Base-by-base conservation (phyloP, 2,888 invertebrate species). In the Pseudococcus longispinus region DNA sequence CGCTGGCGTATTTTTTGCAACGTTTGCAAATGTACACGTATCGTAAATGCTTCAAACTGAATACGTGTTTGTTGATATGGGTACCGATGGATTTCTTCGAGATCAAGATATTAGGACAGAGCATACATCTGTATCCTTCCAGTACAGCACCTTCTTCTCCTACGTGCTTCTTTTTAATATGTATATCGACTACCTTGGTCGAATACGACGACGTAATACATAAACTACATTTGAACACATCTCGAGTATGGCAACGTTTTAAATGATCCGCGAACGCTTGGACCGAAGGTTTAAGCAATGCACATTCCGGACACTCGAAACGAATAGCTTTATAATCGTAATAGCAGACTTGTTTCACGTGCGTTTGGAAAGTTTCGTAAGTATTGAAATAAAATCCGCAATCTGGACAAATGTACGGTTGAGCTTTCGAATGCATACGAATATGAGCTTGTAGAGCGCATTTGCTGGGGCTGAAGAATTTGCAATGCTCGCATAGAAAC, bases 401-500 rank as follows among this genome's bases (percentile, higher is more conserved):
- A 44, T 88, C 88, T 11, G 88, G 88, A 42, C 88, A 88, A 37
- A 87, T 88, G 60, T 80, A 88, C 18, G 88, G 88, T 26, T 70
- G 65, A n/a, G 80, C 32, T 84, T 88, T 88, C 55, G 87, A 77
- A 80, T 88, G 88, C 82, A 88, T 85, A 5, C 88, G 87, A 15
- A 84, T 88, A 88, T 84, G 88, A 42, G 88, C 88, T 26, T 83
- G 84, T 89, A 84, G 89, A 51, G 85, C 85, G 32, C 87, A 87
- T 1, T 77, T 42, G 26, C 77, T 85, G 0, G 87, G 32, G 26
- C 44, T 83, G 74, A 85, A 85, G n/a, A 80, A 85, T 20, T 82
- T 82, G 46, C 87, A 87, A 23, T 87, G 83, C 23, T 85, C 85
- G 55, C 87, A 87, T 4, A 51, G 37, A 15, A 70, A 85, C 18